Evolutionary conservation across 1,140 invertebrate species (phyloP).

Genomic region (Micrasema minimum): DNA sequence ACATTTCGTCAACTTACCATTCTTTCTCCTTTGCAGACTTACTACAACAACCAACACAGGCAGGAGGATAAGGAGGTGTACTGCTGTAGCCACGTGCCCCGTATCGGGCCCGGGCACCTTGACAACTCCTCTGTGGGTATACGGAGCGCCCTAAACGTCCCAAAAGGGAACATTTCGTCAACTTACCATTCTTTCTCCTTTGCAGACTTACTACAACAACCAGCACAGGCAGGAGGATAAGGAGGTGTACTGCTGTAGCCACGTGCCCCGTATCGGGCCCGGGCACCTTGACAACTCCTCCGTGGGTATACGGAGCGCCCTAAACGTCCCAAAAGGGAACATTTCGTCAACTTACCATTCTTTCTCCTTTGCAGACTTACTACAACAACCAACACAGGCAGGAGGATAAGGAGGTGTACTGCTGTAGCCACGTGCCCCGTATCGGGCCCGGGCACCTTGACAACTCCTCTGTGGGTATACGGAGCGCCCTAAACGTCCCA

Average conservation of each 20-base stretch:
- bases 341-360: too few species aligned
- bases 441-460: conserved; percentile 92
- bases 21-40: conserved; percentile 71
- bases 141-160: conserved; percentile 88
- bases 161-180: conserved; percentile 81
- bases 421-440: conserved; percentile 94
- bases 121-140: conserved; percentile 93
- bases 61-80: conserved; percentile 98
- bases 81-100: conserved; percentile 94
- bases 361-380: conserved; percentile 75
- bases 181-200: neutral
- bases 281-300: conserved; percentile 90
- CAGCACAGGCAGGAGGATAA: conserved; percentile 95
- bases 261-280: conserved; percentile 93
- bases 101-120: conserved; percentile 91
- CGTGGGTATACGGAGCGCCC: conserved; percentile 89
- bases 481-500: conserved; percentile 89
- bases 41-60: conserved; percentile 97
- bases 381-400: conserved; percentile 97
- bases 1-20: too few species aligned
- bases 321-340: conserved; percentile 87
- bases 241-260: conserved; percentile 97
- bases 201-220: conserved; percentile 95
- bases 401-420: conserved; percentile 98
- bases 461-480: conserved; percentile 90